A percentile compares a stretch with the other conserved stretches of the same genome.
Conservation (phyloP, 2,888 invertebrate genomes). For the Gandaritis pyraliata region DNA sequence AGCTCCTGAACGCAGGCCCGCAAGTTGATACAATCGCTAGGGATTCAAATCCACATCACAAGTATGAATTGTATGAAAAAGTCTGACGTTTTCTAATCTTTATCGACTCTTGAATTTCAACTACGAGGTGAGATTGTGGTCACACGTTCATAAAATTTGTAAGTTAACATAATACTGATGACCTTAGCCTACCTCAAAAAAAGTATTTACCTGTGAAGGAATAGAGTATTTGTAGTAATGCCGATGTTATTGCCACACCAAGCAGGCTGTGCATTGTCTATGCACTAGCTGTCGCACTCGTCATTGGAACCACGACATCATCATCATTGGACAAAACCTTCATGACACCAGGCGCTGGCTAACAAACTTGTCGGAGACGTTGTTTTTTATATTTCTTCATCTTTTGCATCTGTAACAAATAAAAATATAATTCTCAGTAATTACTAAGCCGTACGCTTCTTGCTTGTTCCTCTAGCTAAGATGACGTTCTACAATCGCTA, state of each 20-base stretch:
- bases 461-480: too few species aligned
- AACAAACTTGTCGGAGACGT: slow-evolving; percentile 30
- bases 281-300: slow-evolving; percentile 62
- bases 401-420: slow-evolving; percentile 55
- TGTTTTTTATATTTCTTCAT: slow-evolving; percentile 53
- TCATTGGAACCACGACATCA: slow-evolving; percentile 68
- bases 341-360: background rate
- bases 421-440: background rate
- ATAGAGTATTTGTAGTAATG: slow-evolving; percentile 73
- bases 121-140: too few species aligned
- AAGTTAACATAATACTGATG: too few species aligned
- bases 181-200: too few species aligned
- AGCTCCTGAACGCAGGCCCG: too few species aligned
- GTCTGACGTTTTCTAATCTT: too few species aligned
- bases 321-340: slow-evolving; percentile 16
- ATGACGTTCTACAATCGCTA: too few species aligned
- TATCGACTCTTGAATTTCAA: too few species aligned
- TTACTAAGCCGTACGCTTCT: background rate
- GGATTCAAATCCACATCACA: too few species aligned
- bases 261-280: slow-evolving; percentile 80
- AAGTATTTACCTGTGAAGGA: slow-evolving; percentile 66
- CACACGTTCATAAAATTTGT: too few species aligned
- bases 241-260: slow-evolving; percentile 72
- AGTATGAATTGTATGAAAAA: too few species aligned
- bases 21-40: too few species aligned